Evolutionary conservation across 2,888 invertebrate species (phyloP).

Genomic region (Erannis defoliaria): DNA sequence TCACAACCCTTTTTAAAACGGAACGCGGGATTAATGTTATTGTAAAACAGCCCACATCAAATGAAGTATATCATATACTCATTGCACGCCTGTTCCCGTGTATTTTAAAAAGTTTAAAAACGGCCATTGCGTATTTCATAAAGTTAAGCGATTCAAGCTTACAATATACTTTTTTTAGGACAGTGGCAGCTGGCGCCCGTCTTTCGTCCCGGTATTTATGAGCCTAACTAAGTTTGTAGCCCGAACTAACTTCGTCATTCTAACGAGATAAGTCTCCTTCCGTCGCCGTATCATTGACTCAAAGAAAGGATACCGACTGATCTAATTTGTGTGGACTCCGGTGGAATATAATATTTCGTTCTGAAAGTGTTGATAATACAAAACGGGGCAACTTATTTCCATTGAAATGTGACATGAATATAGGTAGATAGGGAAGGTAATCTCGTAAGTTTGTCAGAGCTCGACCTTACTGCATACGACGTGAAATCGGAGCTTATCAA

Average conservation of each 20-base stretch:
- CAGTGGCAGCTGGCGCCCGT: constrained; percentile 53
- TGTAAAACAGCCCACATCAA: background rate
- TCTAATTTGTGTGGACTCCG: constrained; percentile 48
- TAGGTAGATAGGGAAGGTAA: constrained; percentile 25
- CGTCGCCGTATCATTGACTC: constrained; percentile 48
- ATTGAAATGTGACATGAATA: constrained; percentile 29
- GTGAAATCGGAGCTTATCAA: constrained; percentile 44
- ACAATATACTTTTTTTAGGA: constrained; percentile 53
- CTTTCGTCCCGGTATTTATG: constrained; percentile 56
- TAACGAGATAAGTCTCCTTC: constrained; percentile 54
- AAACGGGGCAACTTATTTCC: constrained; percentile 28
- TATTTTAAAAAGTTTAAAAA: constrained; percentile 47
- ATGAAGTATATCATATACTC: background rate
- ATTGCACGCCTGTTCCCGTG: background rate
- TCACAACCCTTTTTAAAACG: constrained; percentile 22
- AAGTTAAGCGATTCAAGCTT: constrained; percentile 50
- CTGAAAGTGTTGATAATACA: constrained; percentile 26
- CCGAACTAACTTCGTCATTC: constrained; percentile 56
- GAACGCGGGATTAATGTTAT: constrained; percentile 12
- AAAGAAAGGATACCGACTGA: constrained; percentile 50
- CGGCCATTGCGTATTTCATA: constrained; percentile 45
- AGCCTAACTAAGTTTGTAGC: constrained; percentile 54
- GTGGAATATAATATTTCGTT: constrained; percentile 39
- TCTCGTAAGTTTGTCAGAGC: constrained; percentile 36
- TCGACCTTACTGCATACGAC: constrained; percentile 27